Evolutionary conservation across 2,797 vertebrate genomes (phyloP).

Genomic region (Orestias chungarensis): DNA sequence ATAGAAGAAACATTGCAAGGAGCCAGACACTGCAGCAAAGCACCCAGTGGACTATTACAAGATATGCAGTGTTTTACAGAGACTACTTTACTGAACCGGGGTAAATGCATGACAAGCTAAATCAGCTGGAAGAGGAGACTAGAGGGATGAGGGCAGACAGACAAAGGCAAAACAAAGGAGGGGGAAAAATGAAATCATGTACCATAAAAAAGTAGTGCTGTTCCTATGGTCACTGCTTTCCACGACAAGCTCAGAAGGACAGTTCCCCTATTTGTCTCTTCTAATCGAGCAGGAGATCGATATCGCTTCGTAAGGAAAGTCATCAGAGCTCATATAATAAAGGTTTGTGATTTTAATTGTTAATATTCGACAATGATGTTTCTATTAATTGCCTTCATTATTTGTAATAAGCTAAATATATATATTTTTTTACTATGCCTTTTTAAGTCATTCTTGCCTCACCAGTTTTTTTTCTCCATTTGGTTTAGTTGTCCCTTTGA

Average conservation of each 20-base stretch:
- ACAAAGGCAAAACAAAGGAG: conserved; percentile 9
- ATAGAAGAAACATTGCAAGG: not conserved
- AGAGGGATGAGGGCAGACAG: conserved; percentile 13
- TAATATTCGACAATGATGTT: not conserved
- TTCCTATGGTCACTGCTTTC: conserved; percentile 8
- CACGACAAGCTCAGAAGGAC: conserved; percentile 4
- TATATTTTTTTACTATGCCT: too few relatives aligned
- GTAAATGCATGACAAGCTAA: conserved; percentile 10
- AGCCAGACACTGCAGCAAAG: not conserved
- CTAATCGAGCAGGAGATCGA: conserved; percentile 1
- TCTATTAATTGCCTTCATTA: not conserved
- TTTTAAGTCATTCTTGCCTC: not conserved
- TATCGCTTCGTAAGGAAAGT: conserved; percentile 1
- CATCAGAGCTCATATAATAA: not conserved
- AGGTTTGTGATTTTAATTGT: not conserved
- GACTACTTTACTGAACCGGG: conserved; percentile 13
- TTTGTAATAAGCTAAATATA: too few relatives aligned
- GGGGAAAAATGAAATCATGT: not conserved
- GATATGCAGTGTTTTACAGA: conserved; percentile 4
- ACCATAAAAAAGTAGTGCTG: not conserved
- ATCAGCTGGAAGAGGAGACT: conserved; percentile 16
- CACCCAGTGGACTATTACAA: not conserved
- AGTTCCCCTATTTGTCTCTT: not conserved
- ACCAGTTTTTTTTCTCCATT: not conserved
- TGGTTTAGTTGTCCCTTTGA: not conserved